Base-by-base conservation (phyloP, 2,113 vertebrate species). In the Anser cygnoides region DNA sequence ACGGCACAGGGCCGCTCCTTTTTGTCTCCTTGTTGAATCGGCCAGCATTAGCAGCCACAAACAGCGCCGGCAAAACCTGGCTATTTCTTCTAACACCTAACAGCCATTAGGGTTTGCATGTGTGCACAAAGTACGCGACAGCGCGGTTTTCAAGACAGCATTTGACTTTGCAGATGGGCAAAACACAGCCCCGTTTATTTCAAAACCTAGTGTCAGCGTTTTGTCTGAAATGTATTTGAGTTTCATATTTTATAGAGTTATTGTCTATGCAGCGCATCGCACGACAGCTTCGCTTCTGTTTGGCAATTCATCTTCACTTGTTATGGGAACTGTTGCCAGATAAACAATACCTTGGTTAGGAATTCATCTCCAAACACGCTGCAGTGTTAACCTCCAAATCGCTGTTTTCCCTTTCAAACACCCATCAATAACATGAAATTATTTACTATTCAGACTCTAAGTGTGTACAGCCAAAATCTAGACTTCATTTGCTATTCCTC, bases 141-240 rank as follows among this genome's bases (percentile, higher is more conserved):
- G 46, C 62, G 63, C 33, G 2, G 67, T 80, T 89, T 87, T 68
- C 77, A 65, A 21, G 58, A 41, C 33, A 25, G 37, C 67, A 21
- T 89, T 80, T 59, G 50, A 80, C 92, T 92, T 58, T 49, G 63
- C 62, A 84, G 52, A 1, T 71, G 52, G 63, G 81, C 58, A 90
- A 86, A 93, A 65, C 2, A 20, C 28, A 4, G 50, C 28, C 59
- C 37, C 4, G 3, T 59, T 92, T 87, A 49, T 90, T 96, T 78
- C 44, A 35, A 81, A 89, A 28, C 49, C 58, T 58, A 33, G 31
- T 1, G 3, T 80, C 83, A 92, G 87, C 12, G 0, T 52, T 67
- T 92, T 89, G 61, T n/a, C 65, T 61, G 67, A 43, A 12, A 26
- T 7, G 16, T 28, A 19, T 39, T 31, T 66, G 61, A 76, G 19